Base-by-base conservation (phyloP, 2,888 invertebrate species). In the Pristionchus entomophagus region DNA sequence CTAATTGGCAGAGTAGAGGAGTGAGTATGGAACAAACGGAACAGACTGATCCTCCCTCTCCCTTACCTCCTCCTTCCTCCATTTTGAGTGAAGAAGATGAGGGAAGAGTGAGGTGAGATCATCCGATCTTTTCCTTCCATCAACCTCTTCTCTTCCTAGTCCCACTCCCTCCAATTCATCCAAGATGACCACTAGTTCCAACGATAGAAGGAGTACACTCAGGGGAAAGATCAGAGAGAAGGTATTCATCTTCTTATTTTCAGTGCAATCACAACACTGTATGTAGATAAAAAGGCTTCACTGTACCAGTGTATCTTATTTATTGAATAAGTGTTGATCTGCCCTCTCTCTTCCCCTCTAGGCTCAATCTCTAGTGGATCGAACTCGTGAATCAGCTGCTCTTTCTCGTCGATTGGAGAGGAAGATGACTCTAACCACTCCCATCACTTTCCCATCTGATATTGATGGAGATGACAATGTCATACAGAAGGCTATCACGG, bases 401-500 rank as follows among this genome's bases (percentile, higher is more conserved):
- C 85, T 92, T 86, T 88, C 87, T 53, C 86, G 87, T 65, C 62
- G 91, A 85, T 78, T 91, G 0, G 88, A 89, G 38, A 86, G 90
- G 78, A 80, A 88, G 56, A 87, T 88, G 38, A 88, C 88, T 49
- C 83, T 86, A 32, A 88, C 89, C 41, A 89, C 89, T 32, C 73
- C 86, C 6, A 62, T 26, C 35, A 41, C 88, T 51, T 86, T 88
- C 45, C 88, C 89, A 62, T 86, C 88, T 26, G 91, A 92, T 73
- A 56, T 90, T 14, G 38, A 86, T 53, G 87, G 82, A n/a, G 89
- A 89, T n/a, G 91, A 91, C 87, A 87, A 87, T 38, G 88, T 89
- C 78, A 90, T 91, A 29, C 90, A 89, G 85, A 86, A 78, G 65
- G 88, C 89, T 3, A 86, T 91, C 26, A 87, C 87, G 87, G 90